Base-by-base conservation (phyloP, 2,797 vertebrate species). In the Menidia menidia region DNA sequence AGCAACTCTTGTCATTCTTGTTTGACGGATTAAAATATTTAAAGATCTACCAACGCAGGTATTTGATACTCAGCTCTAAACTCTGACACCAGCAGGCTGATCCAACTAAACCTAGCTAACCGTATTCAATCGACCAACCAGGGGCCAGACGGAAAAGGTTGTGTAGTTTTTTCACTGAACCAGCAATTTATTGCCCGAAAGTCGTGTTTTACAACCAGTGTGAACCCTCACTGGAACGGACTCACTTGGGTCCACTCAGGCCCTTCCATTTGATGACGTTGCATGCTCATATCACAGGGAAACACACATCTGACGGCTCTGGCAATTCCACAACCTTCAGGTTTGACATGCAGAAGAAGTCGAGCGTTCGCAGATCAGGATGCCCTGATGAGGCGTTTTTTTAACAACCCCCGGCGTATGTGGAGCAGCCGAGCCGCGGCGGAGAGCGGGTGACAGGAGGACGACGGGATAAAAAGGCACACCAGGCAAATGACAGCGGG, bases 381-480 rank as follows among this genome's bases (percentile, higher is more conserved):
- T 39, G 13, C 56, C 60, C 39, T 7, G 19, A 53, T 33, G 47
- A 65, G 55, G 51, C 54, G 35, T 9, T 60, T 55, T 55, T 25
- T 2, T 35, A 54, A 67, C 41, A 64, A 66, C 39, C 39, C 53
- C 39, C 53, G 64, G 44, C 69, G 35, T 6, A 31, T 10, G 39
- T 18, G 51, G 19, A 66, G 56, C 50, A 52, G 44, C 11, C 2
- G 25, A 33, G 72, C 57, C 35, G 69, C 52, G 19, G 60, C 35
- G 42, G 43, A 75, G 44, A 75, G 44, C 54, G 11, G 60, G 56
- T 53, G 74, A 79, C 80, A 59, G 60, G 42, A 48, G 47, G 44
- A 64, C 12, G 13, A 51, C 9, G 12, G 0, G 55, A 83, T 68
- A 56, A 73, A 57, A 43, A 61, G 56, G 42, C 25, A 80, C 73